Evolutionary conservation across 2,888 invertebrate species (phyloP), one percentile per base, ranked within the genome.

Genomic region (Tetragonula carbonaria): DNA sequence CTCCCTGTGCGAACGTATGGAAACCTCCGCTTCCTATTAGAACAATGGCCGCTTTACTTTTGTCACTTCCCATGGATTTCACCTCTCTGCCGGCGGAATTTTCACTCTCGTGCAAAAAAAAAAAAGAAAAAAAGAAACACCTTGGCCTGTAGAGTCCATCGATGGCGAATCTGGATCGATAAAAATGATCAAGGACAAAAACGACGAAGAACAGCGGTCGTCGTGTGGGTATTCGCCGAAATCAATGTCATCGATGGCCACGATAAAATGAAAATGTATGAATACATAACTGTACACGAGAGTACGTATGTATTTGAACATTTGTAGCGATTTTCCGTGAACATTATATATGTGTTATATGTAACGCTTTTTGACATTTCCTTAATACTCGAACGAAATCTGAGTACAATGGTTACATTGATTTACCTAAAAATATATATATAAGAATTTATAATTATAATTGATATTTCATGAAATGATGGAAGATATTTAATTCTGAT

Each of bases 21-120:
- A 84, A 78, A 67, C 65, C 16, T 78, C 65, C 65, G 66, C 62
- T 78, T 75, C 77, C 78, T 82, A 82, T 77, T 73, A 33, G 71
- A 86, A 87, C 85, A 87, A 84, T 85, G 65, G 77, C 38, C 53
- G 50, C 55, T 51, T 80, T 73, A 67, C 68, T 85, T 76, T 82
- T 65, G 76, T 79, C 74, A 77, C 33, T 76, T 87, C 85, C 67
- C 82, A 82, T 63, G 70, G 74, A 85, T 87, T 87, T 87, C 85
- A 74, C 85, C 59, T 33, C n/a, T 13, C 21, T 14, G 18, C 6
- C n/a, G n/a, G 55, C 50, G n/a, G 28, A 62, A 67, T 78, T 68
- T 78, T 75, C 72, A 73, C 65, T 75, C 74, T 51, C 65, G 68
- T 14, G 16, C 38, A 53, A 70, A 16, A 74, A 28, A 28, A 28